Evolutionary conservation across 1,140 invertebrate genomes (phyloP), one percentile per base, ranked within the genome.

Genomic region (Magallana gigas): DNA sequence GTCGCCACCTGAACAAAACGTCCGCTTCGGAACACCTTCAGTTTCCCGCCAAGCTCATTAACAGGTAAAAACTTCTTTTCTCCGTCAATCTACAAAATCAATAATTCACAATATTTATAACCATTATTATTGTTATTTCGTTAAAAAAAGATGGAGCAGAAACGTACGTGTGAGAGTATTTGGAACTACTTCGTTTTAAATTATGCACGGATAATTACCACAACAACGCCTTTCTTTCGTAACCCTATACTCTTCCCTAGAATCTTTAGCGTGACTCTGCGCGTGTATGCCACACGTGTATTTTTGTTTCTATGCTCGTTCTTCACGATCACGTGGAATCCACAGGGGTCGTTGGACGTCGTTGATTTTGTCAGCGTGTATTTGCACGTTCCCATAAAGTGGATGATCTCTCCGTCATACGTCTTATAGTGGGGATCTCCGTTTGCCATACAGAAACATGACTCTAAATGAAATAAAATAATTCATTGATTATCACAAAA

Each of bases 401-500:
- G 98, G 93, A 97, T 98, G 91, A 98, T 97, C 92, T 97, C 97
- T 16, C 98, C 98, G 91, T 99, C 98, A 92, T 98, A 99, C 9
- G 98, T 98, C 89, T 97, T 96, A 93, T 98, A 98, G 92, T 98
- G 98, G 0, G 98, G 98, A 94, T 98, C 98, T 0, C 98, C 98
- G 92, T 97, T 98, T 0, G 98, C 97, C 0, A 97, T 97, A 94
- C 98, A 98, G 0, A 97, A 97, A 9, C 97, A 97, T 82, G 98
- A 97, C 86, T 95, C 96, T 96, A 90, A 18, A 93, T 95, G 90
- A 11, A 12, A 56, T 18, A 23, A 11, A 58, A 56, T 36, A 11
- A 57, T 48, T 48, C 36, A 48, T 48, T 48, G 36, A 48, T 48
- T 48, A 48, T 48, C 36, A 48, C 2, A 48, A 4, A 48, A 48